These are phyloP conservation scores for Boleophthalmus pectinirostris DNA, from an alignment of 2,113 vertebrate genomes.

Conservation along the genomic window DNA sequence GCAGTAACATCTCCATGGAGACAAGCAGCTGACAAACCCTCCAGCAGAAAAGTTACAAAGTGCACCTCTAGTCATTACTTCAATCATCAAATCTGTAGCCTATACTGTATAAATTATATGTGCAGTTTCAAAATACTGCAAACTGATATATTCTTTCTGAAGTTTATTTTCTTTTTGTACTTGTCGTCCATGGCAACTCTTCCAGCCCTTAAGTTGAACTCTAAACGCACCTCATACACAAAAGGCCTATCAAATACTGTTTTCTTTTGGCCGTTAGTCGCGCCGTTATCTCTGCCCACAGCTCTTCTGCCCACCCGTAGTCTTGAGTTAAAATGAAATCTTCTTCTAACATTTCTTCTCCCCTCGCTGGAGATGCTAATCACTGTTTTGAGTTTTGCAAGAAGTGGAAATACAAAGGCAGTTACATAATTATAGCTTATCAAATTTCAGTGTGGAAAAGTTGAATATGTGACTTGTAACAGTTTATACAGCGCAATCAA, in stretches of 20 bases:
- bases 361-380: conserved; percentile 1
- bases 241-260: conserved; percentile 11
- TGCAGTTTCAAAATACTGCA: not conserved
- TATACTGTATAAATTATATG: not conserved
- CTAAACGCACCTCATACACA: conserved; percentile 15
- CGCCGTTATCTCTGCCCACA: conserved; percentile 16
- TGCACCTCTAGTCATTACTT: not conserved
- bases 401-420: not conserved
- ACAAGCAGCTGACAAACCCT: too few relatives aligned
- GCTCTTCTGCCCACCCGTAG: not conserved
- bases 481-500: not conserved
- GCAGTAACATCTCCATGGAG: too few relatives aligned
- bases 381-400: conserved; percentile 28
- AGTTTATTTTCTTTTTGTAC: not conserved
- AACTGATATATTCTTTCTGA: not conserved
- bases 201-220: not conserved
- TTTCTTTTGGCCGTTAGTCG: conserved; percentile 7
- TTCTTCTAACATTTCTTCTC: conserved; percentile 12
- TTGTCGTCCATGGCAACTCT: not conserved
- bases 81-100: not conserved
- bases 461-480: not conserved
- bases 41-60: too few relatives aligned
- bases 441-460: conserved; percentile 3
- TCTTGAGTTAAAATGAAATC: not conserved
- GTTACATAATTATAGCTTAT: conserved; percentile 29